These are phyloP conservation scores for Agriopis leucophaearia DNA, from an alignment of 2,888 invertebrate species.

Conservation along the genomic window DNA sequence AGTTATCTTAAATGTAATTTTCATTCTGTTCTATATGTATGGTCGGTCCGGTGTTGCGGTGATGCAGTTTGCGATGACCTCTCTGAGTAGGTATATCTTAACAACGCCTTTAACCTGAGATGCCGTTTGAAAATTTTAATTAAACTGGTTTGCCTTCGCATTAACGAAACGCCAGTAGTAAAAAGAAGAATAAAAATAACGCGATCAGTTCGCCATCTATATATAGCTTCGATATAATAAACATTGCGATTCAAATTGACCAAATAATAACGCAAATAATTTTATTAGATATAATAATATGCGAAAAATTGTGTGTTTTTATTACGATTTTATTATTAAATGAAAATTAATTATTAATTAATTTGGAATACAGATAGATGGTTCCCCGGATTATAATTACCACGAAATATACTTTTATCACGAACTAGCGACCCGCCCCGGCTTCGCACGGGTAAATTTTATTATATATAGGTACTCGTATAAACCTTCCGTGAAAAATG, in stretches of 20 bases:
- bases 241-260: constrained; percentile 18
- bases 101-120: constrained; percentile 32
- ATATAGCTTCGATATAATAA: constrained; percentile 26
- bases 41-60: background rate
- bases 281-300: too few relatives aligned
- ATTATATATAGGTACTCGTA: too few relatives aligned
- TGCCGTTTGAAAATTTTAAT: constrained; percentile 39
- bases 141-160: constrained; percentile 36
- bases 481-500: too few relatives aligned
- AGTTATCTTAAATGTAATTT: too few relatives aligned
- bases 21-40: too few relatives aligned
- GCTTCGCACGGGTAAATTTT: too few relatives aligned
- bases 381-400: background rate
- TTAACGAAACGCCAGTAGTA: constrained; percentile 24
- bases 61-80: background rate
- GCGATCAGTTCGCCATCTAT: constrained; percentile 27
- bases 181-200: constrained; percentile 26
- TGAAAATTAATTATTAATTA: too few relatives aligned
- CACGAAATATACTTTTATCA: background rate
- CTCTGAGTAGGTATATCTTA: constrained; percentile 22
- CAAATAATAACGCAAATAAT: too few relatives aligned
- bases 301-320: too few relatives aligned
- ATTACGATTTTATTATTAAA: too few relatives aligned
- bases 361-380: background rate
- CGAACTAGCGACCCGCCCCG: too few relatives aligned